These are phyloP conservation scores for Eolophus roseicapilla DNA, from an alignment of 2,113 vertebrate genomes.

Conservation along the genomic window DNA sequence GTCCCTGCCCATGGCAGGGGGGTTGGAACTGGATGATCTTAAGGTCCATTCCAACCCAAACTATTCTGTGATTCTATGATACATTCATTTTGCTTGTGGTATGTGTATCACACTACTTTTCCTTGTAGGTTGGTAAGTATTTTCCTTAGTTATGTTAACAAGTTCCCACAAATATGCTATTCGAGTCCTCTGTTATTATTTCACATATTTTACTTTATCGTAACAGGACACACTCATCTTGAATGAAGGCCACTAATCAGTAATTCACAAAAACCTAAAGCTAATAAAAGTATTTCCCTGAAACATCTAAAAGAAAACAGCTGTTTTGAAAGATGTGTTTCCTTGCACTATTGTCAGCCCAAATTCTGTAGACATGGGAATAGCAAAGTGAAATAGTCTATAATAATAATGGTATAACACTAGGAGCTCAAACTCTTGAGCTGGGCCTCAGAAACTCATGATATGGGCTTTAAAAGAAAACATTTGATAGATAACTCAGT, in stretches of 20 bases:
- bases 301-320: not conserved
- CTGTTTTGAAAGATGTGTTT: not conserved
- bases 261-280: not conserved
- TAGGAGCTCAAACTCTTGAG: not conserved
- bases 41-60: not conserved
- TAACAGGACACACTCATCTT: not conserved
- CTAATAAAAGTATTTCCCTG: not conserved
- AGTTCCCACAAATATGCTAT: not conserved
- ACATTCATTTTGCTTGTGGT: not conserved
- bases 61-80: not conserved
- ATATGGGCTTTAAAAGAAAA: not conserved
- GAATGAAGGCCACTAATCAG: not conserved
- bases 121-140: slow-evolving; percentile 23
- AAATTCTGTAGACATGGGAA: not conserved
- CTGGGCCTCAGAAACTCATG: not conserved
- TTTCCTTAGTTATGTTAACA: not conserved
- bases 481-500: not conserved
- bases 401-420: not conserved
- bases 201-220: not conserved
- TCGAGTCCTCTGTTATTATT: not conserved
- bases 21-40: not conserved
- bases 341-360: not conserved
- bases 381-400: not conserved
- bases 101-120: not conserved
- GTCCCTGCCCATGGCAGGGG: not conserved